Conservation (phyloP, 1,140 invertebrate genomes). For the Acromyrmex echinatior region DNA sequence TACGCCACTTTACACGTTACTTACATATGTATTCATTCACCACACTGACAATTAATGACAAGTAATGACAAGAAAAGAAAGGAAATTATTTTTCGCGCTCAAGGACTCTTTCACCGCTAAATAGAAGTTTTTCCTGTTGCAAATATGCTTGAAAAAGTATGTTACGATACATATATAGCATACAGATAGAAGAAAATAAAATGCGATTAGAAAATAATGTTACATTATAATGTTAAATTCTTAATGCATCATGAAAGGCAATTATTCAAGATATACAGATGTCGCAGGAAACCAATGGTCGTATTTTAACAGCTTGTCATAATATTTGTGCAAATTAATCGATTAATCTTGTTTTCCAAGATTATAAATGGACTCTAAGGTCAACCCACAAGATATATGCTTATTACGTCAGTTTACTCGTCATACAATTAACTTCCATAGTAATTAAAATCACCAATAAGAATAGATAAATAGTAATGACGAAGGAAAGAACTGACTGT, state of each 20-base stretch:
- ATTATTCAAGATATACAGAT: background rate
- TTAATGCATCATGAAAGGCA: background rate
- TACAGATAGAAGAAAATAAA: background rate
- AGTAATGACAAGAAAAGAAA: constrained; percentile 22
- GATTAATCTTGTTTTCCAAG: constrained; percentile 6
- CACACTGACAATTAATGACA: constrained; percentile 6
- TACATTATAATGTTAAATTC: background rate
- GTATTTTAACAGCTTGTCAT: background rate
- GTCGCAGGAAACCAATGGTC: background rate
- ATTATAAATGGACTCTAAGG: background rate
- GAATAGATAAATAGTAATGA: background rate
- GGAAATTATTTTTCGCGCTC: constrained; percentile 24
- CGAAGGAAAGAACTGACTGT: background rate
- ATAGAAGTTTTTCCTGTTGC: constrained; percentile 29
- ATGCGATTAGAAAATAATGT: background rate
- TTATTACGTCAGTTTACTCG: background rate
- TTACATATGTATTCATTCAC: constrained; percentile 21
- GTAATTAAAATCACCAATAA: background rate
- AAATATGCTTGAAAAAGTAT: background rate
- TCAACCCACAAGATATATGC: background rate
- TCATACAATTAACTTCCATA: background rate
- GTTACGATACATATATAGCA: background rate
- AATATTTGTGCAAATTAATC: constrained; percentile 15
- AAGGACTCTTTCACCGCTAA: background rate
- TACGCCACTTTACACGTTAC: constrained; percentile 32